Evolutionary conservation across 2,113 vertebrate species (phyloP).

Genomic region (Silurus meridionalis): DNA sequence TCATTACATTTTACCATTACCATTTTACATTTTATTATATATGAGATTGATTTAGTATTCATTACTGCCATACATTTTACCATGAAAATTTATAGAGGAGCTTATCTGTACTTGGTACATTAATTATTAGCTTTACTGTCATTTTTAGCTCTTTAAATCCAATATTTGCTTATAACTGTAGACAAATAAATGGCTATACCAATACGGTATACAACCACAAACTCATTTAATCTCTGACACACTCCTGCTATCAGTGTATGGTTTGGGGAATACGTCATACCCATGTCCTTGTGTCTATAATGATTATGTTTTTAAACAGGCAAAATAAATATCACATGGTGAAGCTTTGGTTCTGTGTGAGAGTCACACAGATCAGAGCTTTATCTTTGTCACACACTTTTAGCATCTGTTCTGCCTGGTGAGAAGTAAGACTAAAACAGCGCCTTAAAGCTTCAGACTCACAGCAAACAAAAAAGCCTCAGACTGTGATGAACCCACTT

Average conservation of each 20-base stretch:
- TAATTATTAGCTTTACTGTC: not conserved
- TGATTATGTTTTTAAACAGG: not conserved
- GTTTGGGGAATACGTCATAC: constrained; percentile 1
- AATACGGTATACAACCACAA: constrained; percentile 1
- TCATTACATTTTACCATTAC: not conserved
- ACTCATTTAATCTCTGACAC: not conserved
- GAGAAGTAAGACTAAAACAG: not conserved
- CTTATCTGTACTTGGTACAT: not conserved
- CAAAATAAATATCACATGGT: not conserved
- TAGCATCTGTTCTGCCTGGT: not conserved
- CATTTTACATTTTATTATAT: not conserved
- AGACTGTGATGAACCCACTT: not conserved
- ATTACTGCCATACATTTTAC: not conserved
- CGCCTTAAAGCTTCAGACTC: not conserved
- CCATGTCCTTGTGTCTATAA: constrained; percentile 34
- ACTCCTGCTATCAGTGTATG: constrained; percentile 28
- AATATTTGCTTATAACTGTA: not conserved
- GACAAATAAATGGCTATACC: not conserved
- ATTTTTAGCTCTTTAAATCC: not conserved
- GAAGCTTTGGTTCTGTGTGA: not conserved
- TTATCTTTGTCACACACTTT: not conserved
- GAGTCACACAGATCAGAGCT: not conserved
- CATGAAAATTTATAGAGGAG: not conserved
- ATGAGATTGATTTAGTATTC: not conserved
- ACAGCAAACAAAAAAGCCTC: not conserved